phyloP scores from a whole-genome alignment of 2,888 invertebrate species.

The Teinopalpus imperialis region DNA sequence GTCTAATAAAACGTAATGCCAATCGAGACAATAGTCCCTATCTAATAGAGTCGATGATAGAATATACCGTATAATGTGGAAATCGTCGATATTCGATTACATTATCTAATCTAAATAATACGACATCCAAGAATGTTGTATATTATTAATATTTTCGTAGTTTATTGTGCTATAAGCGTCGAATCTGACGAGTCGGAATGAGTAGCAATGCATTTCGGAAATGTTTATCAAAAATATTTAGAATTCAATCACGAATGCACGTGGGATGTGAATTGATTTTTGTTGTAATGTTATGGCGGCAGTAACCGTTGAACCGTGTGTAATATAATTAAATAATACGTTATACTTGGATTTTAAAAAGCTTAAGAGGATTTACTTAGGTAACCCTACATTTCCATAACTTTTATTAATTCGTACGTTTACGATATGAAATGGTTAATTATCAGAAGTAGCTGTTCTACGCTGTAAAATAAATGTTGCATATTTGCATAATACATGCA shows the following conservation, averaged over 20 bases:
- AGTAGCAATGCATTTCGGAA: constrained; percentile 47
- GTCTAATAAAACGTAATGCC: constrained; percentile 38
- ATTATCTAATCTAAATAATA: constrained; percentile 43
- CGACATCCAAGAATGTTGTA: constrained; percentile 47
- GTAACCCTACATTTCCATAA: too few species aligned
- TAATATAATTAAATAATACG: neutral
- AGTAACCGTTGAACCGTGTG: constrained; percentile 2
- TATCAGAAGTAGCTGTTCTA: too few species aligned
- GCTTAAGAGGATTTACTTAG: too few species aligned
- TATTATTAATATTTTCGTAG: constrained; percentile 44
- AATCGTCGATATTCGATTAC: constrained; percentile 37
- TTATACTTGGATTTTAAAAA: neutral
- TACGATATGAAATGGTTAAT: too few species aligned
- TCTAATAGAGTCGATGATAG: constrained; percentile 44
- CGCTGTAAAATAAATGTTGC: neutral
- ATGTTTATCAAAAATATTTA: constrained; percentile 61
- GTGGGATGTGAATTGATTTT: constrained; percentile 57
- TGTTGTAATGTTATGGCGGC: constrained; percentile 52
- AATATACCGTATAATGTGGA: constrained; percentile 41
- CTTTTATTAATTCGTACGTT: too few species aligned
- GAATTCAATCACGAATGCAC: constrained; percentile 57
- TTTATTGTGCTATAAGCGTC: constrained; percentile 43
- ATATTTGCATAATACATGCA: constrained; percentile 6
- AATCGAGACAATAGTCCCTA: constrained; percentile 35
- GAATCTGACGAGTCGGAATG: constrained; percentile 40